Base-by-base conservation (phyloP, 2,797 vertebrate species). In the Danio kyathit region DNA sequence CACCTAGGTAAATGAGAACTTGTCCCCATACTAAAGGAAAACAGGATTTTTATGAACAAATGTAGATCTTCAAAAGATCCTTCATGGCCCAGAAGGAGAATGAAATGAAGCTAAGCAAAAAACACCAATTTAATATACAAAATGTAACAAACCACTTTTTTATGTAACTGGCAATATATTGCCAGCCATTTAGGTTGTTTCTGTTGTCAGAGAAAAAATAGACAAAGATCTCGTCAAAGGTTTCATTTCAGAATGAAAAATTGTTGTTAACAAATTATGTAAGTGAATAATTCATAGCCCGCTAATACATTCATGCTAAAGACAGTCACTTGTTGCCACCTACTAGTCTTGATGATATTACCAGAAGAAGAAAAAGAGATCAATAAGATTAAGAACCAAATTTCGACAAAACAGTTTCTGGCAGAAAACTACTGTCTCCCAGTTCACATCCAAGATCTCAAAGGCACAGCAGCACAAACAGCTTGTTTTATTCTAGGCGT, bases 391-490 rank as follows among this genome's bases (percentile, higher is more conserved):
- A 29, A 13, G 19, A 59, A 6, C 21, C 3, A 59, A 59, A 59
- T 38, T 10, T 21, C 3, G 10, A 59, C 59, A 61, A 61, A 8
- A 1, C 21, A 7, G 59, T 8, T 60, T 13, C 59, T 60, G 6
- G 59, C 59, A 60, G 29, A 16, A 56, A 43, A 56, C 40, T 7
- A 70, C 10, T 70, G 51, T 19, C 71, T 72, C 11, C 43, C 38
- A 56, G 51, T 56, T 71, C 6, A 56, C 69, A 43, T 43, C n/a
- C 51, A 57, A 5, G 19, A 67, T 56, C 69, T 71, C 38, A 56
- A 71, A 71, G 11, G n/a, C 51, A 72, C n/a, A 72, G 11, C n/a
- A 72, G 69, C n/a, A 41, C 51, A 72, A 19, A 72, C 38, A 60
- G 76, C 66, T 60, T 44, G 65, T 40, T 41, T 70, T 69, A 69